These are phyloP conservation scores for Irena cyanogastra DNA, from an alignment of 2,113 vertebrate genomes.

Conservation along the genomic window DNA sequence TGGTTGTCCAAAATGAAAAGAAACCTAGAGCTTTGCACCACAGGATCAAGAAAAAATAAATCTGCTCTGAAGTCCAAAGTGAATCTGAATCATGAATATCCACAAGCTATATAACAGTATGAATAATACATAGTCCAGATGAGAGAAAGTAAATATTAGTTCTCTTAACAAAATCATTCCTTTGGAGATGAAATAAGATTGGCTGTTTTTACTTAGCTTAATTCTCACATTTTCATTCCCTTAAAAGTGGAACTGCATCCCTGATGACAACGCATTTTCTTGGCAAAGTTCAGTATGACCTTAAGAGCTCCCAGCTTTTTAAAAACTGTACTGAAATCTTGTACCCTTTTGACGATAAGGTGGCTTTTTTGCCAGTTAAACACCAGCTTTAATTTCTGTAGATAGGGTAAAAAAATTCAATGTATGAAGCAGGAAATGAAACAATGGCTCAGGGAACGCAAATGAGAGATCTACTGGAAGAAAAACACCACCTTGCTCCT, in stretches of 20 bases:
- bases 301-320: background rate
- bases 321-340: background rate
- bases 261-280: background rate
- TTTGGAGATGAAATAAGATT: background rate
- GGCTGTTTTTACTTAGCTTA: background rate
- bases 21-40: background rate
- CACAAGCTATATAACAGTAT: background rate
- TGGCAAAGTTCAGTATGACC: background rate
- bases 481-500: background rate
- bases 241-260: background rate
- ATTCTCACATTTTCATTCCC: background rate
- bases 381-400: background rate
- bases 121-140: slow-evolving; percentile 34
- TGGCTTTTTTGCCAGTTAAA: background rate
- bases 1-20: background rate
- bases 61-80: background rate
- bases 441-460: background rate
- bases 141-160: slow-evolving; percentile 31
- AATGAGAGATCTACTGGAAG: background rate
- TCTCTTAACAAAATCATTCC: background rate
- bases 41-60: background rate
- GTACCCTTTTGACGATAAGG: background rate
- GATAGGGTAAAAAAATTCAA: background rate
- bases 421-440: background rate
- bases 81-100: background rate